Percentiles rank a stretch among this genome's conserved stretches.
phyloP scores from a whole-genome alignment of 2,113 vertebrate genomes.

The Periophthalmodon schlosseri region DNA sequence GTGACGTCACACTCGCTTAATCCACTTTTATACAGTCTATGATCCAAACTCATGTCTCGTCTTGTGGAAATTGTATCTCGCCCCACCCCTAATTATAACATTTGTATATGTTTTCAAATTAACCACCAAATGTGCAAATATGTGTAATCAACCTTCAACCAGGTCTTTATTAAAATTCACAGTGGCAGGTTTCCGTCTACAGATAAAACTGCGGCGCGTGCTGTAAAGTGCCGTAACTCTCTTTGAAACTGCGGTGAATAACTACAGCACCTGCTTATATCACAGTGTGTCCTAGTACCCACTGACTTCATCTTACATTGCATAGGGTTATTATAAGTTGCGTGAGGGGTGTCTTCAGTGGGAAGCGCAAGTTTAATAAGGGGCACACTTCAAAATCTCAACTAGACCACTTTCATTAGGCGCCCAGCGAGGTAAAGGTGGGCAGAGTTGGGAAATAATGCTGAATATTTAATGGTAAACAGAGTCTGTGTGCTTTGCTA shows the following conservation, averaged over 20 bases:
- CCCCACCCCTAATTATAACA: no score
- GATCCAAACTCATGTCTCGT: no score
- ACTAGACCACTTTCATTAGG: constrained; percentile 54
- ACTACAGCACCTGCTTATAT: constrained; percentile 49
- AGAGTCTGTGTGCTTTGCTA: constrained; percentile 21
- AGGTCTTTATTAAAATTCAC: not conserved
- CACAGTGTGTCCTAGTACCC: constrained; percentile 41
- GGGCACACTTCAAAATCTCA: constrained; percentile 43
- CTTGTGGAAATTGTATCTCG: no score
- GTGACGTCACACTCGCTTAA: no score
- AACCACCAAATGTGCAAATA: no score
- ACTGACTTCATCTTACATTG: constrained; percentile 59
- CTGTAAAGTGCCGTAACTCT: constrained; percentile 53
- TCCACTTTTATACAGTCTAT: no score
- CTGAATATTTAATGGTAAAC: constrained; percentile 46
- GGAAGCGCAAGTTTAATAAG: constrained; percentile 60
- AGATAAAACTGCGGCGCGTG: constrained; percentile 50
- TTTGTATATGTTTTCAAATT: no score
- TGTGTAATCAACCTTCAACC: not conserved
- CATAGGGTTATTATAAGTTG: constrained; percentile 60
- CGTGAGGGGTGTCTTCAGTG: constrained; percentile 39
- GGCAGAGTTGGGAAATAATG: constrained; percentile 43
- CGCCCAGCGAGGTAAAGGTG: constrained; percentile 47
- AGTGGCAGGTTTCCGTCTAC: constrained; percentile 44
- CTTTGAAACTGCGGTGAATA: constrained; percentile 35